Percentiles rank a stretch among this genome's conserved stretches.
These are phyloP conservation scores for Meloidogyne hapla DNA, from an alignment of 1,140 invertebrate genomes.

Conservation along the genomic window DNA sequence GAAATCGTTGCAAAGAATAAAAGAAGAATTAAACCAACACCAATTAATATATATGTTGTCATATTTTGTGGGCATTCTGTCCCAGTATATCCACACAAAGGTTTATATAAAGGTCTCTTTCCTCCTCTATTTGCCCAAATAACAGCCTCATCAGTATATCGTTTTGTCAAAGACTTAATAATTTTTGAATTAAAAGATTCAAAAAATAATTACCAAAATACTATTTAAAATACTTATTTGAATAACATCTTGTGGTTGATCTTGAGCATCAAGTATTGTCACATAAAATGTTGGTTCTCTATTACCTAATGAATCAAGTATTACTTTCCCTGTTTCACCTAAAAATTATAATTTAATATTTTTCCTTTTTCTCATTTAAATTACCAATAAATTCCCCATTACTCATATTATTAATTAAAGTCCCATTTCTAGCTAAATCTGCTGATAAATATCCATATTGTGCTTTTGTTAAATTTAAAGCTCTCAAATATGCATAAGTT, in stretches of 20 bases:
- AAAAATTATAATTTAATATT: constrained; percentile 10
- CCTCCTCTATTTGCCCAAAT: constrained; percentile 40
- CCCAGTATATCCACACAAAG: constrained; percentile 45
- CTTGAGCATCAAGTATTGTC: constrained; percentile 16
- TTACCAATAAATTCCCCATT: constrained; percentile 11
- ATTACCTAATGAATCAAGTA: constrained; percentile 41
- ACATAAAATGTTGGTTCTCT: constrained; percentile 42
- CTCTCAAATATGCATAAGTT: constrained; percentile 33
- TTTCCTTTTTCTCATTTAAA: neutral
- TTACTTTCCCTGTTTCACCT: constrained; percentile 43
- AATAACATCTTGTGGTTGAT: constrained; percentile 23
- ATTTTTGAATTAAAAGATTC: too few species aligned
- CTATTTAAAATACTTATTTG: constrained; percentile 14
- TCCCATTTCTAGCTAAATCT: constrained; percentile 25
- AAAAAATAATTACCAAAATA: constrained; percentile 25
- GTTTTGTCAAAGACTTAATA: neutral
- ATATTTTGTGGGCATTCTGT: constrained; percentile 34
- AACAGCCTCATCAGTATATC: constrained; percentile 29
- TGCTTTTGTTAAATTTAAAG: constrained; percentile 38
- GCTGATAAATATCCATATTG: constrained; percentile 5
- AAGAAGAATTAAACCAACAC: constrained; percentile 24
- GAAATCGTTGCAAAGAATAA: constrained; percentile 21
- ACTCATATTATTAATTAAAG: constrained; percentile 20
- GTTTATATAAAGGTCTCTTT: constrained; percentile 34
- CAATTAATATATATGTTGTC: constrained; percentile 35